A percentile compares a stretch with the other conserved stretches of the same genome.
Evolutionary conservation across 2,888 invertebrate species (phyloP).

Genomic region (Idaea dimidiata): DNA sequence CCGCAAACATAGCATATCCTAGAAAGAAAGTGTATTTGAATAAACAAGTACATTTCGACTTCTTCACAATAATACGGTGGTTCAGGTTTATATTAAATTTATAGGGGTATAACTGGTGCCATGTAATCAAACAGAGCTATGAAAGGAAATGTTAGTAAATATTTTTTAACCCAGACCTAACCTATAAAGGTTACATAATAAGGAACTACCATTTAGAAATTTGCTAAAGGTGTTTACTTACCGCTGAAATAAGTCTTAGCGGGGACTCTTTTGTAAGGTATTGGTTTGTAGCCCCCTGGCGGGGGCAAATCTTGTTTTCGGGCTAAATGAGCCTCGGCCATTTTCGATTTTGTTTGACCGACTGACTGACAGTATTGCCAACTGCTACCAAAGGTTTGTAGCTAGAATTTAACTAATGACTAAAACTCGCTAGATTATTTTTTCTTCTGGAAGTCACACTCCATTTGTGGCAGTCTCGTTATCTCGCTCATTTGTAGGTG

Average conservation of each 20-base stretch:
- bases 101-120: too few species aligned
- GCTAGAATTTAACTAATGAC: too few species aligned
- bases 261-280: slow-evolving; percentile 86
- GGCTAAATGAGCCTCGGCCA: slow-evolving; percentile 53
- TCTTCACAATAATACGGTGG: too few species aligned
- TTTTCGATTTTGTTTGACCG: slow-evolving; percentile 51
- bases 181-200: slow-evolving; percentile 67
- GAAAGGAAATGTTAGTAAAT: slow-evolving; percentile 16
- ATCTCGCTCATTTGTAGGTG: too few species aligned
- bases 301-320: slow-evolving; percentile 95
- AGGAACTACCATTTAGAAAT: slow-evolving; percentile 4
- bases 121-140: slow-evolving; percentile 1
- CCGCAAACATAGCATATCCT: slow-evolving; percentile 84
- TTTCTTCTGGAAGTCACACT: too few species aligned
- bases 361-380: slow-evolving; percentile 21
- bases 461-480: too few species aligned
- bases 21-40: slow-evolving; percentile 25
- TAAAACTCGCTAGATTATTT: too few species aligned
- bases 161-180: slow-evolving; percentile 36
- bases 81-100: too few species aligned
- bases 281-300: slow-evolving; percentile 91
- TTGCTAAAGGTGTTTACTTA: slow-evolving; percentile 49
- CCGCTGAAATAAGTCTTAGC: slow-evolving; percentile 87
- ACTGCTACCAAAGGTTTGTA: not conserved
- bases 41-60: not conserved